phyloP scores from a whole-genome alignment of 35 echinoderm and acorn worm genomes.

The Heliocidaris erythrogramma region DNA sequence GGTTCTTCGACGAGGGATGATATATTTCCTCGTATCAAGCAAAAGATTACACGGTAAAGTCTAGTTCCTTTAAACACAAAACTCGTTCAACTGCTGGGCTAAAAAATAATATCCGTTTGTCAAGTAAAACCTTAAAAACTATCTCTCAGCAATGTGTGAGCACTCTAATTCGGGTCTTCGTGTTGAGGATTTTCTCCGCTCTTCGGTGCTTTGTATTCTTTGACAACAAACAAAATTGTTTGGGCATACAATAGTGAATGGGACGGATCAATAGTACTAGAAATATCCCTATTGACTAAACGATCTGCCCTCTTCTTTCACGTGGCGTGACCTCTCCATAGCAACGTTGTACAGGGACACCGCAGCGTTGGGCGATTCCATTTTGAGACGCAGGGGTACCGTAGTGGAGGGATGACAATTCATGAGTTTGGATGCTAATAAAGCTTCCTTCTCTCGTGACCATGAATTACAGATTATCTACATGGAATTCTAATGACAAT shows the following conservation, averaged over 20 bases:
- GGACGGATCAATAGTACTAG: background rate
- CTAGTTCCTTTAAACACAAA: background rate
- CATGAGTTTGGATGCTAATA: too few species aligned
- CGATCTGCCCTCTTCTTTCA: conserved; percentile 35
- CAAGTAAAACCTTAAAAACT: background rate
- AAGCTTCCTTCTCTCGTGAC: too few species aligned
- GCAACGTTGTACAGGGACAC: conserved; percentile 4
- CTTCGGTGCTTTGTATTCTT: background rate
- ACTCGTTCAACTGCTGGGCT: background rate
- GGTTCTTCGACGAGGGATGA: background rate
- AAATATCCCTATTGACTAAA: conserved; percentile 5
- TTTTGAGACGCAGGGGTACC: background rate
- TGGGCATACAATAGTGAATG: background rate
- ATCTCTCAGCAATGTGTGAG: background rate
- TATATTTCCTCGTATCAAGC: background rate
- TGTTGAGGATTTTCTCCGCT: background rate
- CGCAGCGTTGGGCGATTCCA: background rate
- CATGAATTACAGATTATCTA: too few species aligned
- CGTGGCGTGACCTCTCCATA: conserved; percentile 13
- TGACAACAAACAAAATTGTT: conserved; percentile 18
- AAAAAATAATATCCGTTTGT: background rate
- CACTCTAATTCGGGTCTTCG: conserved; percentile 7
- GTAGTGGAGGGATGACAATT: background rate
- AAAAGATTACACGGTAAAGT: background rate
- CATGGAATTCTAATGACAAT: too few species aligned